Evolutionary conservation across 2,113 vertebrate species (phyloP), one percentile per base, ranked within the genome.

Genomic region (Callocephalon fimbriatum): DNA sequence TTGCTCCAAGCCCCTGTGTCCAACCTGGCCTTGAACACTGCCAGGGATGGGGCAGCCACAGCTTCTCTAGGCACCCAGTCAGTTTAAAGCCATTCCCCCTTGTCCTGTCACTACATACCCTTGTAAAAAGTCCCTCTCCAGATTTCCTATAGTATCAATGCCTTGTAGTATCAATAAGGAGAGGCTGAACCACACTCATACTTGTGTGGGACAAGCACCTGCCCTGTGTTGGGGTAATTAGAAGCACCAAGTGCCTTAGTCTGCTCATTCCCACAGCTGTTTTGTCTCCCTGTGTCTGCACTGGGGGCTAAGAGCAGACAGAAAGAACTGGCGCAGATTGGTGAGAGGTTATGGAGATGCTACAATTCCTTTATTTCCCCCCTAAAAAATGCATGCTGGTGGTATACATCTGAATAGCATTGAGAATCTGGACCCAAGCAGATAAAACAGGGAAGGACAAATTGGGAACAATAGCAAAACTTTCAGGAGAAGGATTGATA

Each of bases 351-450:
- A 11, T 2, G 4, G 38, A 50, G 22, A 7, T 31, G 20, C 29
- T 77, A 22, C 93, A 91, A 47, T 47, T 59, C 54, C 56, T 74
- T 47, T 44, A 14, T 67, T 78, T 74, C 5, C 18, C 10, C 17
- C 2, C 38, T 37, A 17, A 23, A 76, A 67, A 75, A 86, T n/a
- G 8, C 20, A 13, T 0, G 0, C 15, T 2, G 0, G 15, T 45
- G 23, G 56, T 40, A 10, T 14, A 53, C 9, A 6, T 26, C 42
- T 66, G 50, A 63, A 45, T 40, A 31, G 35, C 25, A 2, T 1
- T 32, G 42, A 22, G 61, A 62, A 51, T 14, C 40, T 62, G 53
- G 44, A 58, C 37, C 20, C 37, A 88, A 79, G 61, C 2, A 2
- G 27, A 6, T 37, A 40, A 38, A 7, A 15, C 17, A n/a, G 27